A percentile compares a stretch with the other conserved stretches of the same genome.
phyloP scores from a whole-genome alignment of 1,140 invertebrate genomes.

The Matsumurasca onukii region DNA sequence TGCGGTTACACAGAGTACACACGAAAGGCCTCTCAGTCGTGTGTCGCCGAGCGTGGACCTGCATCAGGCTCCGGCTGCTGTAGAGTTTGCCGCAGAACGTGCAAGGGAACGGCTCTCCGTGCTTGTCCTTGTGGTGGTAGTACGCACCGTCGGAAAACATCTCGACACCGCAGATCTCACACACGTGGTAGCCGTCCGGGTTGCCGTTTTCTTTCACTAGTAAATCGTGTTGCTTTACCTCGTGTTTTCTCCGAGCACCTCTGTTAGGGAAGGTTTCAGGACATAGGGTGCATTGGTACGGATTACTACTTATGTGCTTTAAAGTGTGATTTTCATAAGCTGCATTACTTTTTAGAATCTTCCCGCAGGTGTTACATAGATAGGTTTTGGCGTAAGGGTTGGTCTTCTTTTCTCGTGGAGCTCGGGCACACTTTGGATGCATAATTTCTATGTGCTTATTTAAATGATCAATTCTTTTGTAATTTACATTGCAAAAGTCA shows the following conservation, averaged over 20 bases:
- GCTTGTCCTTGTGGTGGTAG: conserved; percentile 34
- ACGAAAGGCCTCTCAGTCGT: conserved; percentile 50
- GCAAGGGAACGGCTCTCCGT: conserved; percentile 33
- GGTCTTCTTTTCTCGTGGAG: not conserved
- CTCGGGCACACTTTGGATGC: not conserved
- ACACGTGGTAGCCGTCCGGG: conserved; percentile 24
- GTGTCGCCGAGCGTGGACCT: conserved; percentile 43
- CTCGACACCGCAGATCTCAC: conserved; percentile 20
- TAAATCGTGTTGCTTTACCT: conserved; percentile 17
- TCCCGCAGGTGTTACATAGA: conserved; percentile 33
- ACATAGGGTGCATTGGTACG: not conserved
- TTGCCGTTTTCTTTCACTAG: conserved; percentile 12
- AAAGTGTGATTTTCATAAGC: conserved; percentile 33
- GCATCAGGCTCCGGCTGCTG: conserved; percentile 39
- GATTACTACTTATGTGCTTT: conserved; percentile 19
- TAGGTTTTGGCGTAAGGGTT: conserved; percentile 34
- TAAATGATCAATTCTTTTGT: conserved; percentile 9
- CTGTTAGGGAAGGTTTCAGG: conserved; percentile 9
- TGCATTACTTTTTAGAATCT: conserved; percentile 33
- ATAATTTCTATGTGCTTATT: conserved; percentile 22
- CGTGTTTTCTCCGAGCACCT: conserved; percentile 13
- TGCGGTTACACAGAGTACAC: conserved; percentile 50
- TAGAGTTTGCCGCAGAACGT: conserved; percentile 35
- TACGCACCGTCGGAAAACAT: conserved; percentile 18
- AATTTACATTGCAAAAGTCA: conserved; percentile 18